phyloP scores from a whole-genome alignment of 2,888 invertebrate species.

The Caenorhabditis macrosperma region DNA sequence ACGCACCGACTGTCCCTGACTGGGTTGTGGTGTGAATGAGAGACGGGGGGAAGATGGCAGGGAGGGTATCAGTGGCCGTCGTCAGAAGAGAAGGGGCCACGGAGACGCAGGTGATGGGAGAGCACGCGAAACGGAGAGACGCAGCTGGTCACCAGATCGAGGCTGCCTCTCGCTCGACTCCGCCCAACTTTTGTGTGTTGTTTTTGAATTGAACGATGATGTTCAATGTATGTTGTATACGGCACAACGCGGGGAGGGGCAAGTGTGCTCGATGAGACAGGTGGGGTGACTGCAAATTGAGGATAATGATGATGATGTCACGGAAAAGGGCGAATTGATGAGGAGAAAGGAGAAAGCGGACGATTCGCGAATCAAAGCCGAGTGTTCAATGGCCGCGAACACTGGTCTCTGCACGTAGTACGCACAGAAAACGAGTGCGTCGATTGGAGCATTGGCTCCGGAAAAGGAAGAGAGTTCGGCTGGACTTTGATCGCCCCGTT shows the following conservation, averaged over 20 bases:
- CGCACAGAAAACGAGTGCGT: not conserved
- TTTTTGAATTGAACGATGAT: constrained; percentile 49
- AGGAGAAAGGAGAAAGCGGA: not conserved
- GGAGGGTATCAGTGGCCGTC: constrained; percentile 51
- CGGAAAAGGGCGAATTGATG: constrained; percentile 7
- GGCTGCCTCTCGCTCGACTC: constrained; percentile 19
- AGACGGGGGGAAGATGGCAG: constrained; percentile 7
- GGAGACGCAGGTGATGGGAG: constrained; percentile 30
- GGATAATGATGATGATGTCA: constrained; percentile 38
- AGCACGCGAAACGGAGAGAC: constrained; percentile 36
- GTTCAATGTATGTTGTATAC: constrained; percentile 41
- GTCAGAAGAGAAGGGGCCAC: constrained; percentile 16
- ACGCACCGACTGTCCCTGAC: constrained; percentile 14
- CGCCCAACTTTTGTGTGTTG: constrained; percentile 48
- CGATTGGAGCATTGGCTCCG: too few relatives aligned
- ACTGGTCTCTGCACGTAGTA: not conserved
- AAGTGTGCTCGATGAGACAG: constrained; percentile 19
- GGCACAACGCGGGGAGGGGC: not conserved
- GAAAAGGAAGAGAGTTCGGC: not conserved
- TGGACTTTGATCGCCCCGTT: too few relatives aligned
- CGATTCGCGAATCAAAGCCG: not conserved
- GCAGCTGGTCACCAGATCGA: constrained; percentile 47
- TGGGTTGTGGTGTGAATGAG: constrained; percentile 27
- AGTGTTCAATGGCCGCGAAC: constrained; percentile 32
- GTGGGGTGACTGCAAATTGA: constrained; percentile 37